Base-by-base conservation (phyloP, 1,140 invertebrate species). In the Rhyacophila brunnea region DNA sequence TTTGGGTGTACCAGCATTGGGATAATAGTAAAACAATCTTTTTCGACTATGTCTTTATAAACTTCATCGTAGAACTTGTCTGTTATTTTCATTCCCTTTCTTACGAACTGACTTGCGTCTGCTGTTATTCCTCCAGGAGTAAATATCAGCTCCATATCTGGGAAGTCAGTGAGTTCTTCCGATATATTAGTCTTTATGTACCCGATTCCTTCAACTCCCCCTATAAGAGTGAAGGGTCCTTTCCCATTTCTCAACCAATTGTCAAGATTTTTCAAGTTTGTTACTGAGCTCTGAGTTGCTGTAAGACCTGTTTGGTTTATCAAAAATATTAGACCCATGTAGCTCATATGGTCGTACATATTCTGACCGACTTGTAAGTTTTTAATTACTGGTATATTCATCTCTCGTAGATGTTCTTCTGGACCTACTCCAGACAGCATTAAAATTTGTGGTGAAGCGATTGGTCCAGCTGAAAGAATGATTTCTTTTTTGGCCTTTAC, bases 361-460 rank as follows among this genome's bases (percentile, higher is more conserved):
- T 80, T 85, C 53, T 82, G 72, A 0, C 88, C 88, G 2, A 88
- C 87, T 13, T 78, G 81, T 10, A 85, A 70, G 34, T 86, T 80
- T 62, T 84, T 70, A 0, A 89, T 66, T 0, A 85, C 66, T 0
- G 80, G 71, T 9, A 90, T 84, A 0, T 82, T 82, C 1, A 90
- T 68, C 20, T 83, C 76, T 14, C 81, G 70, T 0, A 93, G 59
- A 52, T 80, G 71, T 13, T 77, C 68, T 53, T 71, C 78, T 9
- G 87, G 86, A 0, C 89, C 89, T 2, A 91, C 78, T 0, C 89
- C 89, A 0, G 85, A 87, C 0, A 90, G 71, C 83, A 90, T 87
- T 9, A 92, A 71, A 1, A 92, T 60, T 68, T 91, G 87, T 0
- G 89, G 86, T 1, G 87, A 85, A 65, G 87, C 86, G 32, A 90